Conservation (phyloP, 2,797 vertebrate species). For the Amblyraja radiata region DNA sequence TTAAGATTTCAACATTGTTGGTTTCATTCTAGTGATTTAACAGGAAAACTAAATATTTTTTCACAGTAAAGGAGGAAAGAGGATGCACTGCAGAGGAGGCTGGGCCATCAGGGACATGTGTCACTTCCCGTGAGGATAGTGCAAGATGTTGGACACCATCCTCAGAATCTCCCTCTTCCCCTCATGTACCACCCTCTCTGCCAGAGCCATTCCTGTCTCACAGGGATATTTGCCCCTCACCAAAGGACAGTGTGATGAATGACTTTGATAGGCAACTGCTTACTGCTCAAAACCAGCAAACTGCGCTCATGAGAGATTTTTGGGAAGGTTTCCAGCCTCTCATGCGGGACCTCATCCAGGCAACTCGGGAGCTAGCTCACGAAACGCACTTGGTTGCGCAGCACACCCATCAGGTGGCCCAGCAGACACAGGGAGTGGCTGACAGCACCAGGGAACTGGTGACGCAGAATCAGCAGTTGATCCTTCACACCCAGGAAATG, state of each 20-base stretch:
- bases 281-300: conserved; percentile 18
- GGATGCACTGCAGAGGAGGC: conserved; percentile 6
- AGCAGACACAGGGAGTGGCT: conserved; percentile 19
- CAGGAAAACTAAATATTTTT: not conserved
- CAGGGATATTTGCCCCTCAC: not conserved
- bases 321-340: conserved; percentile 27
- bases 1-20: not conserved
- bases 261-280: conserved; percentile 22
- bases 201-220: not conserved
- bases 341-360: conserved; percentile 25
- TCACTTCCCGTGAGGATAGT: not conserved
- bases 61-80: conserved; percentile 21
- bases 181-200: not conserved
- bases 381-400: conserved; percentile 31
- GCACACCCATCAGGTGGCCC: conserved; percentile 18
- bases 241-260: not conserved
- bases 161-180: not conserved
- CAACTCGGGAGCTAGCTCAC: conserved; percentile 23
- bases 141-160: conserved; percentile 24
- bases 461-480: conserved; percentile 1
- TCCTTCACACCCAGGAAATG: conserved; percentile 25
- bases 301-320: conserved; percentile 27
- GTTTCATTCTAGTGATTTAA: not conserved
- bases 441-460: conserved; percentile 26
- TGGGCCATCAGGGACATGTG: not conserved